Percentiles rank a stretch among this genome's conserved stretches.
phyloP scores from a whole-genome alignment of 2,888 invertebrate species.

The Amblyjoppa proteus region DNA sequence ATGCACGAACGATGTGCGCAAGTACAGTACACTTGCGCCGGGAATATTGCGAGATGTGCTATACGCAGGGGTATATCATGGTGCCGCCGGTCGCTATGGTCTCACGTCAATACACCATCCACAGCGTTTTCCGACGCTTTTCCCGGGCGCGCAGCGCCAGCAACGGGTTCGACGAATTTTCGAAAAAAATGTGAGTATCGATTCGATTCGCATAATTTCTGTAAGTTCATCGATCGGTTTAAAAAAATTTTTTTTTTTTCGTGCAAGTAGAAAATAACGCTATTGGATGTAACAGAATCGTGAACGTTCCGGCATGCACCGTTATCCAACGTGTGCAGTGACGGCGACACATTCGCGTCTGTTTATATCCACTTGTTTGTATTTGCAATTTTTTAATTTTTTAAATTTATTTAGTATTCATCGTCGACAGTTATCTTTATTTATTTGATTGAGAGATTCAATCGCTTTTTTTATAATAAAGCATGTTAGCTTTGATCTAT shows the following conservation, averaged over 20 bases:
- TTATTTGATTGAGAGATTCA: neutral
- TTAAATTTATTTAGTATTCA: neutral
- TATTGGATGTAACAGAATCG: neutral
- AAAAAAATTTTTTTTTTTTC: neutral
- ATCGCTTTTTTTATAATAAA: neutral
- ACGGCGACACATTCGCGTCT: constrained; percentile 42
- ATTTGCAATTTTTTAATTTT: neutral
- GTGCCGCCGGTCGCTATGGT: constrained; percentile 77
- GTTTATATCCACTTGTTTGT: constrained; percentile 33
- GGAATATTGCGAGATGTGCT: constrained; percentile 48
- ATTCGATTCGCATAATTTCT: neutral
- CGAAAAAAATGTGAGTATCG: constrained; percentile 73
- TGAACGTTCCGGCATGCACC: constrained; percentile 36
- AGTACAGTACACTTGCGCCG: constrained; percentile 55
- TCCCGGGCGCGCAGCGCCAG: constrained; percentile 67
- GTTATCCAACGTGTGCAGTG: constrained; percentile 44
- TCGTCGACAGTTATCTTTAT: neutral
- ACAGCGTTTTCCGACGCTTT: constrained; percentile 69
- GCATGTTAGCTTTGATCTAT: neutral
- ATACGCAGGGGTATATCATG: constrained; percentile 70
- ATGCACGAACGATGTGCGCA: constrained; percentile 60
- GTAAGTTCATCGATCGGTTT: neutral
- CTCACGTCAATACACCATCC: constrained; percentile 74
- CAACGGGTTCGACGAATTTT: constrained; percentile 61
- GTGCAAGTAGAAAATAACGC: neutral